Evolutionary conservation across 2,113 vertebrate species (phyloP).

Genomic region (Puma concolor): DNA sequence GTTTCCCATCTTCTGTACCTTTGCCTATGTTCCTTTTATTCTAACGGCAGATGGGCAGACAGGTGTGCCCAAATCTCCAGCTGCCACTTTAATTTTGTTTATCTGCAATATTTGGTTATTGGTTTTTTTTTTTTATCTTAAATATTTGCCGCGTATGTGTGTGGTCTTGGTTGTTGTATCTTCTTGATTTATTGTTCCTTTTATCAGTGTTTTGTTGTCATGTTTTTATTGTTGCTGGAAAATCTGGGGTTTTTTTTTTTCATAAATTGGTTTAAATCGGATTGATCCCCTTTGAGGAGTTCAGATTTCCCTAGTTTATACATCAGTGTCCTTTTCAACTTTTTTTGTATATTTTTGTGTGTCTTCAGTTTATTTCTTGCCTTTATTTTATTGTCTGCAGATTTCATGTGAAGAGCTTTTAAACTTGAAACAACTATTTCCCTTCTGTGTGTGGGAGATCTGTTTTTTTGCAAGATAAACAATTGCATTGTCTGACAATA

Average conservation of each 20-base stretch:
- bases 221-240: background rate
- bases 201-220: background rate
- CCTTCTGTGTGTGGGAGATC: background rate
- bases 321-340: background rate
- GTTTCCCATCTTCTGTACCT: background rate
- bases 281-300: background rate
- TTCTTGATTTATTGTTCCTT: background rate
- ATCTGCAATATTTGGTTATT: background rate
- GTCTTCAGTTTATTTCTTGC: background rate
- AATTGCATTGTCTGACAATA: background rate
- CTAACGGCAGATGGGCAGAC: no score
- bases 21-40: no score
- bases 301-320: background rate
- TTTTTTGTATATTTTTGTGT: background rate
- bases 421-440: background rate
- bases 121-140: no score
- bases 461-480: background rate
- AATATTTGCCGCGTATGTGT: background rate
- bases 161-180: no score
- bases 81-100: background rate
- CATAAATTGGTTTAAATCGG: background rate
- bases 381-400: background rate
- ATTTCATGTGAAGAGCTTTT: background rate
- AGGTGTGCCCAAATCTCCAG: no score
- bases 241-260: background rate